A percentile compares a stretch with the other conserved stretches of the same genome.
Evolutionary conservation across 2,888 invertebrate genomes (phyloP).

Genomic region (Podotricha telesiphe): DNA sequence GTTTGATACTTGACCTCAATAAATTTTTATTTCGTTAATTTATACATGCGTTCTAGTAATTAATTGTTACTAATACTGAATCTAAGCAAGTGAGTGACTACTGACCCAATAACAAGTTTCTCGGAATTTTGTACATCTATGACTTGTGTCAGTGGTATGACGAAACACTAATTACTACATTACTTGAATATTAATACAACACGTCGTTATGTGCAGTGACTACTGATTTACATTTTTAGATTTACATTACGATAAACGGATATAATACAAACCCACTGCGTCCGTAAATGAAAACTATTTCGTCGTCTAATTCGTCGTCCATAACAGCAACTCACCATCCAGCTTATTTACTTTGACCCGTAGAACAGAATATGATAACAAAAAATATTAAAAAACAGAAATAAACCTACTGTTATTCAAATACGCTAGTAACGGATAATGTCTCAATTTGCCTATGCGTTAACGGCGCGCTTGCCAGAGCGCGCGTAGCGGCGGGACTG

Average conservation of each 20-base stretch:
- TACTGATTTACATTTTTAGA: conserved; percentile 33
- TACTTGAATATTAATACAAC: conserved; percentile 18
- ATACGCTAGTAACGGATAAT: conserved; percentile 24
- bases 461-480: conserved; percentile 44
- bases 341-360: conserved; percentile 45
- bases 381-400: background rate
- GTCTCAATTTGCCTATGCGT: conserved; percentile 43
- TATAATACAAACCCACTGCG: conserved; percentile 72
- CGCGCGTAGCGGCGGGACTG: conserved; percentile 53
- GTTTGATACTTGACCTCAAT: conserved; percentile 36
- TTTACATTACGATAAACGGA: conserved; percentile 40
- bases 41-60: conserved; percentile 38
- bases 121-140: conserved; percentile 11
- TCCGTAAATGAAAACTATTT: conserved; percentile 71
- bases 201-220: conserved; percentile 32
- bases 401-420: conserved; percentile 38
- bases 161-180: conserved; percentile 23
- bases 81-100: conserved; percentile 19
- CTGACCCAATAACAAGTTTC: background rate
- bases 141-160: background rate
- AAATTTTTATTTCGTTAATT: conserved; percentile 21
- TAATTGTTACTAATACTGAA: conserved; percentile 21
- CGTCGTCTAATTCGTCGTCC: conserved; percentile 69
- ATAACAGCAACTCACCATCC: conserved; percentile 67
- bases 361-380: conserved; percentile 13